A percentile compares a stretch with the other conserved stretches of the same genome.
phyloP scores from a whole-genome alignment of 2,888 invertebrate genomes.

The Campoletis raptor region DNA sequence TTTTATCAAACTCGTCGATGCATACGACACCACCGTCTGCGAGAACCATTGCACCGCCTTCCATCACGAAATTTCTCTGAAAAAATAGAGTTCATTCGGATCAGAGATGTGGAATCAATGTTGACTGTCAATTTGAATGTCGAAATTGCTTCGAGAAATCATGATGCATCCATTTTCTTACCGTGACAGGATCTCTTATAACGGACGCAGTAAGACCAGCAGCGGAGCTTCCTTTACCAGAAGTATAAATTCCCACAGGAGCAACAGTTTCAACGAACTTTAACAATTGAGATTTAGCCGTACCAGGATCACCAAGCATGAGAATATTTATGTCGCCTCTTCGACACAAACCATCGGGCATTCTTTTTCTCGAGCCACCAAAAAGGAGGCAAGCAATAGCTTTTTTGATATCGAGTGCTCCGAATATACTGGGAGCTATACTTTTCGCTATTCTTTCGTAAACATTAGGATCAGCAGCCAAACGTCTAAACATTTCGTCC shows the following conservation, averaged over 20 bases:
- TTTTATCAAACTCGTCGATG: constrained; percentile 99
- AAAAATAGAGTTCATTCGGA: constrained; percentile 74
- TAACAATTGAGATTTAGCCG: constrained; percentile 99
- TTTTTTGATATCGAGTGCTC: constrained; percentile 97
- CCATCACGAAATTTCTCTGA: constrained; percentile 98
- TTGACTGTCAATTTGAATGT: background rate
- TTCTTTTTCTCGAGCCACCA: constrained; percentile 94
- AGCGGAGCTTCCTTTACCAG: constrained; percentile 99
- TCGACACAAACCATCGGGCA: constrained; percentile 98
- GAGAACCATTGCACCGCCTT: constrained; percentile 99
- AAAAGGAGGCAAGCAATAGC: constrained; percentile 98
- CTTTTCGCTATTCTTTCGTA: constrained; percentile 95
- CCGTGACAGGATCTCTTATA: constrained; percentile 95
- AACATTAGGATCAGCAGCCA: constrained; percentile 94
- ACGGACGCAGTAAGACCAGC: constrained; percentile 99
- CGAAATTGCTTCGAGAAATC: background rate
- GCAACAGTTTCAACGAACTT: constrained; percentile 98
- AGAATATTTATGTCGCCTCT: constrained; percentile 99
- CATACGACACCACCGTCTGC: constrained; percentile 99
- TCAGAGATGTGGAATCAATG: background rate
- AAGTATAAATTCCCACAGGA: constrained; percentile 98
- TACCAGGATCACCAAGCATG: constrained; percentile 98
- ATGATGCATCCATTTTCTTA: constrained; percentile 83
- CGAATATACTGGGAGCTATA: constrained; percentile 99
- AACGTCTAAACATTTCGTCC: constrained; percentile 92